Percentiles rank a stretch among this genome's conserved stretches.
Conservation (phyloP, 2,113 vertebrate species). For the Petroica traversi region DNA sequence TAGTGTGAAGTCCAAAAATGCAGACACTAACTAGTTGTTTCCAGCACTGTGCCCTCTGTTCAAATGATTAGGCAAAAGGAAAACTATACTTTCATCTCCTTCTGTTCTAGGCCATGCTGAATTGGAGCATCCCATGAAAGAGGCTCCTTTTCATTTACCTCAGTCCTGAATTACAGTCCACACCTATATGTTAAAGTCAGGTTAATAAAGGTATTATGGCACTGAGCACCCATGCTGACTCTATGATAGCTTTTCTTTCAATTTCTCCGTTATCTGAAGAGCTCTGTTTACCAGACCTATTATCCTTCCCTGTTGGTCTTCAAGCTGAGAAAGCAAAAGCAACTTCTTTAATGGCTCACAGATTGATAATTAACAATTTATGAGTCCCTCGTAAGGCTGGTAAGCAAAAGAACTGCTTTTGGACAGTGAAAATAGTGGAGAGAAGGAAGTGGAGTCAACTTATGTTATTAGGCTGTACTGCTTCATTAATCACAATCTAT, state of each 20-base stretch:
- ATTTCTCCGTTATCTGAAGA: slow-evolving; percentile 75
- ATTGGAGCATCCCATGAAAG: not conserved
- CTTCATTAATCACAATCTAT: slow-evolving; percentile 82
- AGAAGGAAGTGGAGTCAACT: slow-evolving; percentile 76
- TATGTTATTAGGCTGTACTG: slow-evolving; percentile 76
- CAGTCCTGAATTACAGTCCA: not conserved
- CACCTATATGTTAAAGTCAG: slow-evolving; percentile 34
- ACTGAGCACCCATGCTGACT: slow-evolving; percentile 65
- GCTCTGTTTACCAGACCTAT: slow-evolving; percentile 81
- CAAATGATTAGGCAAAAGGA: not conserved
- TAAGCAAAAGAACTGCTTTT: slow-evolving; percentile 80
- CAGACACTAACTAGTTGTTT: not conserved
- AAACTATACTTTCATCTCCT: not conserved
- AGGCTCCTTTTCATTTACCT: not conserved
- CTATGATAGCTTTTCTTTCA: slow-evolving; percentile 62
- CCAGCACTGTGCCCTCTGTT: not conserved
- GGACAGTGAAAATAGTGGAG: slow-evolving; percentile 75
- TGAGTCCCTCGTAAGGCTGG: slow-evolving; percentile 72
- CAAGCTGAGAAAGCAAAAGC: slow-evolving; percentile 78
- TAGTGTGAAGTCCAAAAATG: not conserved
- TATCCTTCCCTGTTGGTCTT: slow-evolving; percentile 77
- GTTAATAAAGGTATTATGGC: slow-evolving; percentile 62
- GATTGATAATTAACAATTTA: slow-evolving; percentile 85
- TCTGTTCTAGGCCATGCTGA: not conserved
- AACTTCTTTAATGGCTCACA: slow-evolving; percentile 81